A percentile compares a stretch with the other conserved stretches of the same genome.
Conservation (phyloP, 2,797 vertebrate genomes). For the Pseudomugil tenellus region DNA sequence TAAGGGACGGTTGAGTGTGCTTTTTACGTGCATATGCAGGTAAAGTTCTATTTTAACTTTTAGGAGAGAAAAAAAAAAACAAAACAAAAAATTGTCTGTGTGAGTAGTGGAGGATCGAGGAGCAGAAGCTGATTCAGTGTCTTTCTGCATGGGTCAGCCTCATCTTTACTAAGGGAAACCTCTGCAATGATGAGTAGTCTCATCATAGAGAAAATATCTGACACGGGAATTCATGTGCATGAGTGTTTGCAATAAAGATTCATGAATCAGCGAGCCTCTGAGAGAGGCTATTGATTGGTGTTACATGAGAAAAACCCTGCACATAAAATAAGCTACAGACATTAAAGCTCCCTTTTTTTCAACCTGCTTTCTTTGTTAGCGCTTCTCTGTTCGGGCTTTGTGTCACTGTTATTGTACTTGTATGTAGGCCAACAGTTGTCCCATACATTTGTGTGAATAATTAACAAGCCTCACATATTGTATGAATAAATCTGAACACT, state of each 20-base stretch:
- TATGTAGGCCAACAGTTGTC: conserved; percentile 55
- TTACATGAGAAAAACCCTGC: conserved; percentile 62
- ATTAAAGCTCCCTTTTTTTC: neutral
- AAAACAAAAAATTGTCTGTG: neutral
- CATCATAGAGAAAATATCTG: conserved; percentile 4
- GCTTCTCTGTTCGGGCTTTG: neutral
- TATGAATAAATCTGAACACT: conserved; percentile 12
- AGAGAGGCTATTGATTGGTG: conserved; percentile 59
- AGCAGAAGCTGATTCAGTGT: conserved; percentile 18
- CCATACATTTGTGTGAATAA: conserved; percentile 55
- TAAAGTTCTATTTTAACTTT: neutral
- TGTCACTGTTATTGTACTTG: conserved; percentile 9
- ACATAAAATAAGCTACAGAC: neutral
- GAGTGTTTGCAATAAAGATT: conserved; percentile 26
- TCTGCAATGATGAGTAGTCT: conserved; percentile 3
- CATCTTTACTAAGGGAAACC: conserved; percentile 7
- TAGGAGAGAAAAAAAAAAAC: neutral
- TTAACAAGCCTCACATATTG: conserved; percentile 37
- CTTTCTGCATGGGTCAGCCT: neutral
- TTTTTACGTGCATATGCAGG: neutral
- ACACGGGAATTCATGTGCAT: conserved; percentile 23
- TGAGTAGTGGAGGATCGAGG: neutral
- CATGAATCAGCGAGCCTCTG: conserved; percentile 35
- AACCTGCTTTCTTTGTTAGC: neutral
- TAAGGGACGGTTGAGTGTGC: neutral